Evolutionary conservation across 2,797 vertebrate genomes (phyloP).

Genomic region (Saxicola maurus): DNA sequence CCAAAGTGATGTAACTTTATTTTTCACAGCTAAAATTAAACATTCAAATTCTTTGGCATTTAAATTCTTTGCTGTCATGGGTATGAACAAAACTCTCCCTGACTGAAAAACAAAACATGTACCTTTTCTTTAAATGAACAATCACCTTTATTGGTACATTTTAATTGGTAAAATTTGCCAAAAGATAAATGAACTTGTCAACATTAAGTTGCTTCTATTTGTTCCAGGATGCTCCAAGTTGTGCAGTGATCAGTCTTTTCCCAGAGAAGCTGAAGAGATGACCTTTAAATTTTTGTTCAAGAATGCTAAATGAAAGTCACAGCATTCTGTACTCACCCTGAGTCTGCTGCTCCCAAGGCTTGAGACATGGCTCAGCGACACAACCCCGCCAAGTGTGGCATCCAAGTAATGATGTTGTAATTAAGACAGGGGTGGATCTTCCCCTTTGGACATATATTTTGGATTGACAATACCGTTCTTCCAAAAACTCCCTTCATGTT

Average conservation of each 20-base stretch:
- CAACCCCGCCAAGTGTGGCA: background rate
- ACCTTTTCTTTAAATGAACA: background rate
- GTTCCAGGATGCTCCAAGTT: background rate
- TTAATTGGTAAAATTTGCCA: background rate
- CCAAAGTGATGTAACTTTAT: background rate
- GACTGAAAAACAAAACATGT: background rate
- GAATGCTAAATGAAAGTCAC: background rate
- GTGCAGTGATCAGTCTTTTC: background rate
- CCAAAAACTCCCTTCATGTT: background rate
- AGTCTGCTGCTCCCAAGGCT: background rate
- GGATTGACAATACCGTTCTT: background rate
- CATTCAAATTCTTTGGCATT: background rate
- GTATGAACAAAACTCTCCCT: background rate
- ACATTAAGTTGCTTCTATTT: background rate
- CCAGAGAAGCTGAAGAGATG: background rate
- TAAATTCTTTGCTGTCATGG: background rate
- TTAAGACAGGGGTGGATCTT: background rate
- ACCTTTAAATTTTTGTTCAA: constrained; percentile 12
- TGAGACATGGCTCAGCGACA: background rate
- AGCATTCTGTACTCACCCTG: background rate
- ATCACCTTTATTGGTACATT: background rate
- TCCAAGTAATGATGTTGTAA: background rate
- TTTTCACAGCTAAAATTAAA: background rate
- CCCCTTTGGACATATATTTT: background rate
- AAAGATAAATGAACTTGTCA: constrained; percentile 26